Evolutionary conservation across 2,888 invertebrate species (phyloP), one percentile per base, ranked within the genome.

Genomic region (Pocota personata): DNA sequence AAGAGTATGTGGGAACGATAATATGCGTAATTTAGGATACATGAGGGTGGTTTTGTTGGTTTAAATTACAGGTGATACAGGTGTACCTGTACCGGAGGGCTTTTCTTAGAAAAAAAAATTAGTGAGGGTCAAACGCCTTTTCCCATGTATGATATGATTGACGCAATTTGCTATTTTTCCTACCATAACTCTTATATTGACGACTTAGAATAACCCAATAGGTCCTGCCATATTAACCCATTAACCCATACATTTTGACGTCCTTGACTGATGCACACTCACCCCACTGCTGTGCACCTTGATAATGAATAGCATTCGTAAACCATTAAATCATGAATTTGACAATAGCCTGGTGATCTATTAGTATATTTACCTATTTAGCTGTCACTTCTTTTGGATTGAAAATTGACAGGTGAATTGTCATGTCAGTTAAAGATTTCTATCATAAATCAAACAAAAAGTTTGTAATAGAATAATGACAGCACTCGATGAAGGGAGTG

Each of bases 1-100:
- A 66, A 60, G 16, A 35, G 32, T n/a, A 62, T 67, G 52, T 82
- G 69, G 76, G 82, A 82, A 69, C 30, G 30, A 35, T 69, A 40
- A 55, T 55, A 52, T 75, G 12, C 16, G 46, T 58, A 35, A 48
- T 62, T 57, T 71, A 64, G 64, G 55, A 24, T 64, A 19, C 21
- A 35, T n/a, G 43, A 64, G 69, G 69, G 46, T 43, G 43, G 27
- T 55, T 75, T 62, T 2, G 32, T 24, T 43, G 66, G 35, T 66
- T 55, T 71, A 37, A 52, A 72, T 72, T 72, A 27, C 57, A 1
- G 16, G 52, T 19, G 55, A 69, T 62, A 35, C 2, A 3, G 24
- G 55, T 52, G 58, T 58, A 21, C 27, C 16, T 46, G 35, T 66
- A 62, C 43, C 52, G 43, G 32, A 7, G 19, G 37, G 14, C 35